Evolutionary conservation across 2,888 invertebrate genomes (phyloP).

Genomic region (Acronicta alni): DNA sequence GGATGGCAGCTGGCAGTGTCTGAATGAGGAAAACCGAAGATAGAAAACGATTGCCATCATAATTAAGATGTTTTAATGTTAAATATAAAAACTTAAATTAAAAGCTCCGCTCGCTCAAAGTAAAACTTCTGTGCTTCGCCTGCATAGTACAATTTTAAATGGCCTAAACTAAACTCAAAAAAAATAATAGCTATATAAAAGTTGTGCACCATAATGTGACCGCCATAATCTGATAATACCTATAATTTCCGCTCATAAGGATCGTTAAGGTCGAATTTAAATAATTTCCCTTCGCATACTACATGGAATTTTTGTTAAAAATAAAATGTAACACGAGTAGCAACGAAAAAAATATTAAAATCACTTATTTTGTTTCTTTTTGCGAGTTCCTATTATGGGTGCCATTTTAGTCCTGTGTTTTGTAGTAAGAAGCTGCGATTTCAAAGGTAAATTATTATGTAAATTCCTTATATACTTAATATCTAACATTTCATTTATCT

Average conservation of each 20-base stretch:
- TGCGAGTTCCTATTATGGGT: not conserved
- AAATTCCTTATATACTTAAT: no score
- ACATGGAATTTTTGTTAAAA: slow-evolving; percentile 40
- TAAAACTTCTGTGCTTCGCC: slow-evolving; percentile 17
- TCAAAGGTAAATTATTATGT: no score
- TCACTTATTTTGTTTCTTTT: not conserved
- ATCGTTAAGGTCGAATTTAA: slow-evolving; percentile 53
- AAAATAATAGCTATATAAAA: slow-evolving; percentile 57
- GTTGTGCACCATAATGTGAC: slow-evolving; percentile 56
- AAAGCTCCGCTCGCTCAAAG: no score
- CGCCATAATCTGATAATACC: slow-evolving; percentile 73
- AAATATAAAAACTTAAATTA: no score
- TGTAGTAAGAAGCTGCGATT: no score
- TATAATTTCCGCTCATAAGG: slow-evolving; percentile 69
- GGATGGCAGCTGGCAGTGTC: no score
- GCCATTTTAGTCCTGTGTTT: not conserved
- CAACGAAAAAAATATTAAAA: not conserved
- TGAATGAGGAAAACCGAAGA: no score
- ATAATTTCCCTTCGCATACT: slow-evolving; percentile 42
- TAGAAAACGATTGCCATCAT: no score
- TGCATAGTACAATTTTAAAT: slow-evolving; percentile 10
- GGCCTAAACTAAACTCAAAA: slow-evolving; percentile 40
- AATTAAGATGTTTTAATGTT: no score
- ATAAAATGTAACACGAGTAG: slow-evolving; percentile 21
- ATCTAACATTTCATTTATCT: no score